Conservation (phyloP, 2,797 vertebrate genomes). For the Cephalopachus bancanus region DNA sequence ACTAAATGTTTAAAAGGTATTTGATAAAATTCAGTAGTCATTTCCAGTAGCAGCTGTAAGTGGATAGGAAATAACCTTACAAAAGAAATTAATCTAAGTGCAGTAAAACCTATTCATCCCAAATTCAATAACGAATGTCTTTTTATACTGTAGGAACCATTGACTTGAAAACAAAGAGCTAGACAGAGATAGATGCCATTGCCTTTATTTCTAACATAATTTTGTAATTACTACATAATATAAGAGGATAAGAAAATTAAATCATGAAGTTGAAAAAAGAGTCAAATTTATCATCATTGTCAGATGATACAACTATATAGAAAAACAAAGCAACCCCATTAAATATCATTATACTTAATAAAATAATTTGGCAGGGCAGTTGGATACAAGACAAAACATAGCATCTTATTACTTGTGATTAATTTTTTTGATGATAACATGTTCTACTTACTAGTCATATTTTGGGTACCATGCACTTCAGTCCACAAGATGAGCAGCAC, state of each 20-base stretch:
- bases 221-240: slow-evolving; percentile 33
- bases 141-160: neutral
- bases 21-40: neutral
- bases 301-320: neutral
- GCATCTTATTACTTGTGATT: neutral
- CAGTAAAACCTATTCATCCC: neutral
- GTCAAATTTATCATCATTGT: slow-evolving; percentile 24
- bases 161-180: slow-evolving; percentile 49
- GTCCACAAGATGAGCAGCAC: slow-evolving; percentile 71
- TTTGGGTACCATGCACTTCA: slow-evolving; percentile 34
- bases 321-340: neutral
- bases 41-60: neutral
- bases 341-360: neutral
- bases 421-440: neutral
- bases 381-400: neutral
- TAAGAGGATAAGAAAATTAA: neutral
- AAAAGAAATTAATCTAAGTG: neutral
- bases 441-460: slow-evolving; percentile 24
- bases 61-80: neutral
- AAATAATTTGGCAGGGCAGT: neutral
- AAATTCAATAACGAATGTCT: neutral
- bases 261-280: neutral
- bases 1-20: neutral
- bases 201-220: slow-evolving; percentile 41
- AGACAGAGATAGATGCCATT: neutral